Base-by-base conservation (phyloP, 2,113 vertebrate species). In the Rutilus rutilus region DNA sequence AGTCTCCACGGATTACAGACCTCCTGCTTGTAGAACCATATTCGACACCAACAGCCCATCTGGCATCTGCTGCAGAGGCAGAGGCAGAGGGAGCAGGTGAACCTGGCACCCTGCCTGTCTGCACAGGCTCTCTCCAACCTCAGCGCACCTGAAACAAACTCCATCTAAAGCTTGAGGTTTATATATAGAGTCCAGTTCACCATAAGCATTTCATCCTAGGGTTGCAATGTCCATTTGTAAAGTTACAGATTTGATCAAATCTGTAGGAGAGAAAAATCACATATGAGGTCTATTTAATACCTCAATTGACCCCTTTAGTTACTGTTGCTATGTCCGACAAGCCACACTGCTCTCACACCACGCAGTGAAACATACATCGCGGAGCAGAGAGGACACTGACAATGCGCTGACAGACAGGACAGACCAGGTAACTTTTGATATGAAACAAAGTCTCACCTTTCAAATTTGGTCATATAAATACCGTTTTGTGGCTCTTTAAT, bases 11-110 rank as follows among this genome's bases (percentile, higher is more conserved):
- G 78, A 84, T 87, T 84, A 67, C 83, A 84, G 74, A 30, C 74
- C 78, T 83, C 84, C 89, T 89, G 87, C 62, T 85, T 83, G 60
- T 83, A 73, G 78, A 83, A 75, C 81, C 33, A 50, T 27, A 86
- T 75, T 39, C 67, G 21, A 54, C 75, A 54, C 75, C 67, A 52
- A 50, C 82, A 87, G 15, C 60, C 85, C 64, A 60, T 85, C 57
- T 84, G 83, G 77, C 57, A 87, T 78, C 54, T 83, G 85, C 36
- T 85, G 67, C 74, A 25, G 65, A 52, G 71, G 67, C 74, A 25
- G 65, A 52, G 71, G 69, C 36, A 79, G 67, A 76, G 62, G 17
- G 54, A 82, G 64, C 84, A 76, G 59, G 75, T 42, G 78, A 86
- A 81, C 2, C 77, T 87, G 85, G 82, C 78, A 77, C 23, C 25